Evolutionary conservation across 1,140 invertebrate species (phyloP).

Genomic region (Dermatophagoides farinae): DNA sequence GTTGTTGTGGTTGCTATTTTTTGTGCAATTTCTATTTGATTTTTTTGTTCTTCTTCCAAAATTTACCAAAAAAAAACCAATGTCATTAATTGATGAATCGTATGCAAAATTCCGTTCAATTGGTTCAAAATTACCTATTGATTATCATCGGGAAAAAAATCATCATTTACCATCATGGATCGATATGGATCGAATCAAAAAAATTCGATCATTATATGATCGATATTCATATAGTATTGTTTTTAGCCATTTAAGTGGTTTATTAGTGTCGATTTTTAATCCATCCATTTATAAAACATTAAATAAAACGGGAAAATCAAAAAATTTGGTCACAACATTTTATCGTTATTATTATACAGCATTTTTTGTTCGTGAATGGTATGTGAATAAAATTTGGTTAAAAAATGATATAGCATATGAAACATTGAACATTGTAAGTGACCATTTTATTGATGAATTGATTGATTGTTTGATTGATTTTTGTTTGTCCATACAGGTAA

Average conservation of each 20-base stretch:
- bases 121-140: too few species aligned
- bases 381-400: slow-evolving; percentile 37
- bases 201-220: slow-evolving; percentile 13
- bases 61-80: too few species aligned
- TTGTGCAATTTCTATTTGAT: too few species aligned
- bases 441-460: background rate
- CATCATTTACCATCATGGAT: slow-evolving; percentile 15
- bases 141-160: background rate
- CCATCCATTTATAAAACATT: slow-evolving; percentile 21
- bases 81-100: too few species aligned
- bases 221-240: slow-evolving; percentile 18
- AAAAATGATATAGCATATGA: slow-evolving; percentile 25
- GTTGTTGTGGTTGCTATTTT: too few species aligned
- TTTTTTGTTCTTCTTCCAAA: too few species aligned
- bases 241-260: slow-evolving; percentile 18
- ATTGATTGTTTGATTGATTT: background rate
- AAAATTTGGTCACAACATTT: slow-evolving; percentile 37
- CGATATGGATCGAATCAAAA: slow-evolving; percentile 14
- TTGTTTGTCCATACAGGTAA: slow-evolving; percentile 21
- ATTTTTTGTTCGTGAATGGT: slow-evolving; percentile 49
- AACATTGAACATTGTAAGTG: slow-evolving; percentile 28
- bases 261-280: slow-evolving; percentile 18
- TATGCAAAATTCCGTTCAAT: too few species aligned
- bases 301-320: slow-evolving; percentile 29
- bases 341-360: slow-evolving; percentile 50